Percentiles rank a stretch among this genome's conserved stretches.
These are phyloP conservation scores for Azemiops feae DNA, from an alignment of 2,113 vertebrate genomes.

Conservation along the genomic window DNA sequence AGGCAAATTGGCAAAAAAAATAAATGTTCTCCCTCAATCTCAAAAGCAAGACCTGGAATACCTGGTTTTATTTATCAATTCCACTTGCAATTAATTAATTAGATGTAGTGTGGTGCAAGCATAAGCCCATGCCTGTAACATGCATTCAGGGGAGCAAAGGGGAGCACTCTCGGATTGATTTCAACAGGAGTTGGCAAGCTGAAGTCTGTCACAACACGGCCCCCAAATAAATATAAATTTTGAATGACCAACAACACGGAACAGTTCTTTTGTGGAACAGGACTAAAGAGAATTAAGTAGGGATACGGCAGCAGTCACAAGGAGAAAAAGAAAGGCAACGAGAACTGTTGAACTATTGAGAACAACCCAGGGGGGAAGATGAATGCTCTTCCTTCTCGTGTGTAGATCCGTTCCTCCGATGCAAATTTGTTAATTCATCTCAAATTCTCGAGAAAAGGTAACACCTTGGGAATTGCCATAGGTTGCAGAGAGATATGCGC, in stretches of 20 bases:
- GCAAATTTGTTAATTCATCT: slow-evolving; percentile 17
- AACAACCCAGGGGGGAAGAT: neutral
- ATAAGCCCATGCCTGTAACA: neutral
- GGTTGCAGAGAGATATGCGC: neutral
- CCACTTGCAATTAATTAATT: neutral
- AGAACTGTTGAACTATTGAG: neutral
- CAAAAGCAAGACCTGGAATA: neutral
- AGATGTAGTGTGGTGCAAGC: neutral
- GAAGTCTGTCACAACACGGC: too few species aligned
- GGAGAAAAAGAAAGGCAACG: neutral
- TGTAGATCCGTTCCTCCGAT: neutral
- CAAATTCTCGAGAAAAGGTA: slow-evolving; percentile 45
- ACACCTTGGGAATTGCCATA: neutral
- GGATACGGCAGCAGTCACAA: neutral
- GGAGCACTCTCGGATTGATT: neutral
- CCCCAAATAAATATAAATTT: neutral
- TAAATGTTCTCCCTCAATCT: neutral
- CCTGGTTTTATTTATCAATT: neutral
- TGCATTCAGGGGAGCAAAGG: neutral
- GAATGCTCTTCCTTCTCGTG: neutral
- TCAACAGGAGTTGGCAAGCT: neutral
- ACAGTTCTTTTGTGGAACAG: neutral
- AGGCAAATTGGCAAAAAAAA: neutral
- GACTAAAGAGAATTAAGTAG: neutral
- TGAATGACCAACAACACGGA: neutral